phyloP scores from a whole-genome alignment of 2,113 vertebrate species.

The Nymphicus hollandicus region DNA sequence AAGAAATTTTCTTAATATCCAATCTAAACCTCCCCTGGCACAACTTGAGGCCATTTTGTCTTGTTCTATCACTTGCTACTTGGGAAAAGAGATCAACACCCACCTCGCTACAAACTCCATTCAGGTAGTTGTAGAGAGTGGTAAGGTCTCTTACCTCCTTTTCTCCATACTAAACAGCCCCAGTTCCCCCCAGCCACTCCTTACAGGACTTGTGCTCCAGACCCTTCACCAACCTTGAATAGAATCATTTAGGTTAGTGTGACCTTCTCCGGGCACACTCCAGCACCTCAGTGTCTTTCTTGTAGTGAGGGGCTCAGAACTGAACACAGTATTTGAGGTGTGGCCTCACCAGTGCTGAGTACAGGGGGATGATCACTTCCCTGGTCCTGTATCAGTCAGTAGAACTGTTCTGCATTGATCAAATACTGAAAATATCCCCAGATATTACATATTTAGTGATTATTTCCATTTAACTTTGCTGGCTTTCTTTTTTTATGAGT shows the following conservation, averaged over 20 bases:
- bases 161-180: background rate
- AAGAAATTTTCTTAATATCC: background rate
- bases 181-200: background rate
- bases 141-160: background rate
- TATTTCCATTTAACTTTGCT: background rate
- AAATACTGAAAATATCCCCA: background rate
- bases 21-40: background rate
- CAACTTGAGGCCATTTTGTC: background rate
- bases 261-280: background rate
- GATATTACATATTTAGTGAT: background rate
- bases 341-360: background rate
- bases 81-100: background rate
- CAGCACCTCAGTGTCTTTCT: background rate
- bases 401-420: background rate
- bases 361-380: fast-evolving
- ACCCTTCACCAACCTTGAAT: fast-evolving
- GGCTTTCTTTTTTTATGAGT: background rate
- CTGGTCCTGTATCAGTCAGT: background rate
- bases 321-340: background rate
- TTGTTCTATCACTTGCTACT: background rate
- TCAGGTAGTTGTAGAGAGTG: background rate
- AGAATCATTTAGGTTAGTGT: too few species aligned
- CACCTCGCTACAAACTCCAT: background rate
- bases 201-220: background rate
- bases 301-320: background rate